Evolutionary conservation across 2,113 vertebrate species (phyloP).

Genomic region (Dipodomys spectabilis): DNA sequence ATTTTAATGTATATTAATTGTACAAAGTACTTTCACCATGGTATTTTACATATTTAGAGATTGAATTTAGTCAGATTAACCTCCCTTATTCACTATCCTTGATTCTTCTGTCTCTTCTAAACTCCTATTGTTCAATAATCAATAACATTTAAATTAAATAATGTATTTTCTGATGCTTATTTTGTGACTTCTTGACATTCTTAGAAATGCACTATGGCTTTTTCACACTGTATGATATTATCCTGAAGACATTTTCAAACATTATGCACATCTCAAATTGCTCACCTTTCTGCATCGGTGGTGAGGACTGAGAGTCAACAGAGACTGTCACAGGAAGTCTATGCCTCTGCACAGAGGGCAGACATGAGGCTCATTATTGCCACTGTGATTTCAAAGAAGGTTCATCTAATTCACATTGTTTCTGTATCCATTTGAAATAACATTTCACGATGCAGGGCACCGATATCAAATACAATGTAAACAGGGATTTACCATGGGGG

Average conservation of each 20-base stretch:
- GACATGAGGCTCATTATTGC: background rate
- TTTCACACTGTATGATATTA: background rate
- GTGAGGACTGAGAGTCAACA: background rate
- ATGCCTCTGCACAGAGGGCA: background rate
- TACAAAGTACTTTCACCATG: too few species aligned
- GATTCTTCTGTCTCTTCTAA: background rate
- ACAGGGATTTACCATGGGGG: too few species aligned
- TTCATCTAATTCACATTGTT: background rate
- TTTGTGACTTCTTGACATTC: background rate
- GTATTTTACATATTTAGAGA: too few species aligned
- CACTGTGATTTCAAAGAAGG: background rate
- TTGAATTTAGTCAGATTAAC: too few species aligned
- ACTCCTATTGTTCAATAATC: background rate
- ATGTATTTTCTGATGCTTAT: background rate
- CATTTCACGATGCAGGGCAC: too few species aligned
- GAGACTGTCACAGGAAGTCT: too few species aligned
- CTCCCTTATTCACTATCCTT: too few species aligned
- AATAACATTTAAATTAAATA: constrained; percentile 20
- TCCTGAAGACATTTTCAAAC: background rate
- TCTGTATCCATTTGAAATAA: background rate
- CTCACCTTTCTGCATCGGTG: background rate
- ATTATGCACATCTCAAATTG: too few species aligned
- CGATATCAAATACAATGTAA: too few species aligned
- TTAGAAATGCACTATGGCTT: background rate
- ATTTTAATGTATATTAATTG: too few species aligned